Base-by-base conservation (phyloP, 2,888 invertebrate species). In the Troides aeacus region DNA sequence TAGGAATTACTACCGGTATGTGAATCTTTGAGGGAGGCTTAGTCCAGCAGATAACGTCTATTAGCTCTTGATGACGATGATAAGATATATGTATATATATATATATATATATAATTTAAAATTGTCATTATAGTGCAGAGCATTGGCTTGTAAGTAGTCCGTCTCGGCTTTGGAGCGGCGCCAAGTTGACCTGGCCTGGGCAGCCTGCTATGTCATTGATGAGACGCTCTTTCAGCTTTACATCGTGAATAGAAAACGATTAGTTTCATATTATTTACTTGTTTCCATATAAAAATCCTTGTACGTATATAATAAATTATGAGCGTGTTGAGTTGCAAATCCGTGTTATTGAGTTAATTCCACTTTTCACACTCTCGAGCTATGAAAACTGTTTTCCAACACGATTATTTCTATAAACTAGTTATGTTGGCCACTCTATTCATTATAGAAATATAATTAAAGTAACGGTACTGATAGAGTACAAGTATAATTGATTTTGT, bases 141-240 rank as follows among this genome's bases (percentile, higher is more conserved):
- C 56, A 46, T 70, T 61, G 65, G 58, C 62, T 58, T 57, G 36
- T 62, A 66, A 50, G 62, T 58, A 50, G 62, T 36, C 24, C 69
- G 61, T 61, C 23, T 57, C 24, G 66, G 30, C 46, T 39, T 56
- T 70, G 70, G 70, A 50, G 4, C n/a, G 56, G 50, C 23, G 70
- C 70, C 70, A 70, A 70, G 39, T 59, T 30, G 63, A 58, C 30
- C 53, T 63, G 66, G 62, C 62, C 70, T 50, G 36, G 56, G 59
- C 36, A 62, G 56, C n/a, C 59, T 58, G 68, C 59, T 64, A 66
- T 70, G 60, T 64, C 70, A 70, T 70, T 66, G 70, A 70, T 66
- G 66, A 70, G 62, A 39, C 21, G 30, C 21, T 70, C 69, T 69
- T 61, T 69, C 64, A 64, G 64, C 46, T 62, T 61, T 58, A 57